These are phyloP conservation scores for Coregonus suidteri DNA, from an alignment of 2,797 vertebrate genomes.

Conservation along the genomic window DNA sequence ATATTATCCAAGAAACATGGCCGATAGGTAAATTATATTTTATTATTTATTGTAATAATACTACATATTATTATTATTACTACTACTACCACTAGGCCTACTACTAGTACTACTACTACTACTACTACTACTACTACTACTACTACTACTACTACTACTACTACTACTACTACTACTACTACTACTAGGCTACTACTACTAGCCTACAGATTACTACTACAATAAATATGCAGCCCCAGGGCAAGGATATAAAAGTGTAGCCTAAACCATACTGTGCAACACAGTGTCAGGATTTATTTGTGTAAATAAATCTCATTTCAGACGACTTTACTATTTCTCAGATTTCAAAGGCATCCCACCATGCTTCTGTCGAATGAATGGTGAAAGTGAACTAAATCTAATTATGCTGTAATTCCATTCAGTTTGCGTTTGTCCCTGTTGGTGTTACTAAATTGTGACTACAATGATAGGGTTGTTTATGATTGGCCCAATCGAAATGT, in stretches of 20 bases:
- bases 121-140: neutral
- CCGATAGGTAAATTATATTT: no score
- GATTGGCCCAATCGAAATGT: neutral
- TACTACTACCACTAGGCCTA: no score
- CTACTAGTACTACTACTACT: no score
- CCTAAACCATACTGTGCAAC: neutral
- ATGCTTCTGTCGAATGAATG: conserved; percentile 81
- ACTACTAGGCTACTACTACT: neutral
- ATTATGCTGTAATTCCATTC: conserved; percentile 80
- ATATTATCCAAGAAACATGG: no score
- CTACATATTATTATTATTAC: no score
- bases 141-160: neutral
- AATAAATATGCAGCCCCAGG: neutral
- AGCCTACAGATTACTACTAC: neutral
- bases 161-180: neutral
- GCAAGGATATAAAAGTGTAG: neutral
- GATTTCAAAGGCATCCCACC: conserved; percentile 76
- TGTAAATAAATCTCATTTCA: conserved; percentile 72
- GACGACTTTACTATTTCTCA: conserved; percentile 76
- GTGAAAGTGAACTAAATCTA: conserved; percentile 83
- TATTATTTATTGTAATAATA: no score
- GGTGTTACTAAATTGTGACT: conserved; percentile 68
- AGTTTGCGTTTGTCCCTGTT: conserved; percentile 75
- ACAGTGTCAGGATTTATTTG: conserved; percentile 58
- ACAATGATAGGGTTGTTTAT: conserved; percentile 34